These are phyloP conservation scores for Oxytorus armatus DNA, from an alignment of 2,888 invertebrate species.

Conservation along the genomic window DNA sequence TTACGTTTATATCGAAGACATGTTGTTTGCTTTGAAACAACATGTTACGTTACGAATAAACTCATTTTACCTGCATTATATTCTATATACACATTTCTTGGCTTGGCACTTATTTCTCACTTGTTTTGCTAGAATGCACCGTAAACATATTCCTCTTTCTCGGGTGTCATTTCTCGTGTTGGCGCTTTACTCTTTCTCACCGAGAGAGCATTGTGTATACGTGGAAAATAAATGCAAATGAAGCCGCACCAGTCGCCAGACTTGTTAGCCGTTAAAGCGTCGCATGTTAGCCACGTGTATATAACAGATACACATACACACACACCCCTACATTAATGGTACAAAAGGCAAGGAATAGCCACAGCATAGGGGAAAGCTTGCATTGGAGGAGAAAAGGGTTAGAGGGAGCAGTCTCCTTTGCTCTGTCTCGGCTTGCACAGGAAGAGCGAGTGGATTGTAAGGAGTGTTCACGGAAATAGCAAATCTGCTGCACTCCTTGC, in stretches of 20 bases:
- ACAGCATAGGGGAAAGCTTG: constrained; percentile 49
- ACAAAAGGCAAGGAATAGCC: constrained; percentile 56
- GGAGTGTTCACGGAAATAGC: constrained; percentile 70
- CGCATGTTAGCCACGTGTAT: constrained; percentile 69
- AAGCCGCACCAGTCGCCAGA: constrained; percentile 71
- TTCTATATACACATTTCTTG: not conserved
- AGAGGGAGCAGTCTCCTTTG: constrained; percentile 41
- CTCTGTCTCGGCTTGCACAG: constrained; percentile 18
- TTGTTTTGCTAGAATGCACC: constrained; percentile 11
- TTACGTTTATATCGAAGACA: too few relatives aligned
- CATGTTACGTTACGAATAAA: too few relatives aligned
- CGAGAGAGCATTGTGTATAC: constrained; percentile 54
- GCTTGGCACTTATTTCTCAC: constrained; percentile 16
- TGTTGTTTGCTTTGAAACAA: too few relatives aligned
- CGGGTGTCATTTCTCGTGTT: constrained; percentile 38
- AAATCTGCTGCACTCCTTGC: constrained; percentile 73
- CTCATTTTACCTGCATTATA: not conserved
- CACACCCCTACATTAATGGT: constrained; percentile 24
- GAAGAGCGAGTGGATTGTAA: constrained; percentile 58
- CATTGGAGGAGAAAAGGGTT: constrained; percentile 43
- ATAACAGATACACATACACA: constrained; percentile 1
- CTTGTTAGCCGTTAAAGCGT: constrained; percentile 75
- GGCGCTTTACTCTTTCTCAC: constrained; percentile 11
- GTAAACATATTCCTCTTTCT: not conserved
- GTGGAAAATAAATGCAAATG: constrained; percentile 78